Conservation (phyloP, 2,888 invertebrate species). For the Creontiades dilutus region DNA sequence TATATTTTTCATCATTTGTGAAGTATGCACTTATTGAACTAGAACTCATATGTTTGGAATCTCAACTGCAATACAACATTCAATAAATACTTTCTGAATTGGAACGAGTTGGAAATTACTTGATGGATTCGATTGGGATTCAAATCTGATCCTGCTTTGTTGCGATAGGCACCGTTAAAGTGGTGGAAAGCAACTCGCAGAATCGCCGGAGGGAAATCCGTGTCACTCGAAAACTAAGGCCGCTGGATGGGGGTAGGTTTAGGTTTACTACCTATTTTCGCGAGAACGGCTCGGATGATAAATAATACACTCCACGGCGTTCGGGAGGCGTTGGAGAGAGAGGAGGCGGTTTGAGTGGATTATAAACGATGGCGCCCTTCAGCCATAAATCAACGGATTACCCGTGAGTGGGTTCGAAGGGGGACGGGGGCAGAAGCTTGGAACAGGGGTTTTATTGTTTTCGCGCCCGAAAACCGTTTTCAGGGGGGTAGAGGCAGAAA, state of each 20-base stretch:
- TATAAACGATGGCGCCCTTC: slow-evolving; percentile 59
- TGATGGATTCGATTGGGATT: neutral
- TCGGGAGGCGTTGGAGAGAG: slow-evolving; percentile 8
- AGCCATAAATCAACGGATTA: slow-evolving; percentile 62
- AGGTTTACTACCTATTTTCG: slow-evolving; percentile 52
- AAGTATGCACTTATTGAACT: too few species aligned
- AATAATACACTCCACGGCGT: slow-evolving; percentile 46
- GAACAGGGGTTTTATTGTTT: slow-evolving; percentile 54
- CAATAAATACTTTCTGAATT: too few species aligned
- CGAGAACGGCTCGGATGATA: slow-evolving; percentile 51
- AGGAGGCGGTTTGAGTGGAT: slow-evolving; percentile 58
- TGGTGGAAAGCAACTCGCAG: neutral
- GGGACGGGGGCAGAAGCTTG: neutral
- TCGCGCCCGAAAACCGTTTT: slow-evolving; percentile 16
- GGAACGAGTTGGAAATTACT: too few species aligned
- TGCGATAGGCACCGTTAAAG: neutral
- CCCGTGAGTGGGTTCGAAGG: slow-evolving; percentile 23
- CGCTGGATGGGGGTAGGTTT: neutral
- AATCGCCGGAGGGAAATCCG: neutral
- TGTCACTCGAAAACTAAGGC: slow-evolving; percentile 32
- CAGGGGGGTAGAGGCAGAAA: neutral
- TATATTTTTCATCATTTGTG: too few species aligned
- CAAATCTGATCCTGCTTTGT: neutral
- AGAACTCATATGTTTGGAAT: too few species aligned
- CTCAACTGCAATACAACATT: too few species aligned